Base-by-base conservation (phyloP, 2,797 vertebrate genomes). In the Gadopsis marmoratus region DNA sequence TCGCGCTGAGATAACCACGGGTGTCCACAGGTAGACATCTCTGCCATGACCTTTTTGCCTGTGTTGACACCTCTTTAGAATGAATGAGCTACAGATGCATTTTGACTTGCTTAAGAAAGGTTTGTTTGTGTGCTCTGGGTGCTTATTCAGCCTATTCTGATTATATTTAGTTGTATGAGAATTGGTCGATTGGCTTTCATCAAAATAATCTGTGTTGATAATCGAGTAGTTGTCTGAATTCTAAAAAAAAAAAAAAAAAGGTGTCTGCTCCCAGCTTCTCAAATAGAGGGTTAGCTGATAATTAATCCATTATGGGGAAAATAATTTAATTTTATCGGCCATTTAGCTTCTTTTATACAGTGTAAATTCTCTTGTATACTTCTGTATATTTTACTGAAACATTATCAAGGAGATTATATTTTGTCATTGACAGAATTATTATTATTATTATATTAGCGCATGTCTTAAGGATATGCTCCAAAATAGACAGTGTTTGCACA, bases 1-100 rank as follows among this genome's bases (percentile, higher is more conserved):
- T 12, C 72, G 56, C 2, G 5, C 61, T 66, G 55, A 59, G 41
- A 63, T 66, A 50, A 81, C 37, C 73, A 79, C 78, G 68, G 21
- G 51, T 16, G 7, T 68, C 50, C 23, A 33, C 56, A 66, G 37
- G 72, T 39, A 43, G 60, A 76, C 56, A n/a, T 33, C 16, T 63
- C 66, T 69, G 64, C 60, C 21, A 11, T 56, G 35, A 23, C 74
- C 73, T 21, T 17, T 80, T 77, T 26, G 31, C 7, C 58, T 35
- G n/a, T 58, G 41, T 55, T 64, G 33, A 16, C n/a, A 23, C 48
- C 21, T 50, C 21, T 66, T 21, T 4, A 43, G 33, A 72, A 29
- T 31, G 0, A 16, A 73, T 2, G 8, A 12, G n/a, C 43, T 65
- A 55, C 58, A 51, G 21, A 51, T 64, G 29, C 3, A n/a, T 59